These are phyloP conservation scores for Oxyruncus cristatus DNA, from an alignment of 2,113 vertebrate genomes.

Conservation along the genomic window DNA sequence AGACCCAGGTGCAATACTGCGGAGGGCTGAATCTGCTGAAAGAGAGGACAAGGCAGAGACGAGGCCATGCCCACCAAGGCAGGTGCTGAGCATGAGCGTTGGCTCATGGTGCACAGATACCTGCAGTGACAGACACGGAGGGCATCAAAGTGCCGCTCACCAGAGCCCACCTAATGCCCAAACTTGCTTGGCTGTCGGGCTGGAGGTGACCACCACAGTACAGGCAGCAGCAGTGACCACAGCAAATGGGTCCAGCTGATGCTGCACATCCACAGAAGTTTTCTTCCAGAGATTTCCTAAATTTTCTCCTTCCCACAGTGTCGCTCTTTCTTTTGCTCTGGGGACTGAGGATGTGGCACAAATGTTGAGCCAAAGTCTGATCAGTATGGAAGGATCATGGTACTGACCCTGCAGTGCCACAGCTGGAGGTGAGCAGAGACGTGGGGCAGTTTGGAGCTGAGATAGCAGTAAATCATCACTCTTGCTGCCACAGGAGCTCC, in stretches of 20 bases:
- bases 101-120: too few relatives aligned
- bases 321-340: background rate
- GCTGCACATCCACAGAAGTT: too few relatives aligned
- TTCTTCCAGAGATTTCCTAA: too few relatives aligned
- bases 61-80: rapidly evolving
- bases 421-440: background rate
- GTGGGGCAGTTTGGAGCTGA: rapidly evolving
- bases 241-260: background rate
- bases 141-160: background rate
- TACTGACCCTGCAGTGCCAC: rapidly evolving
- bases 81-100: too few relatives aligned
- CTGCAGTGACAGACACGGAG: rapidly evolving
- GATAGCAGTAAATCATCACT: background rate
- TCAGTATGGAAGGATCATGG: rapidly evolving
- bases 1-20: background rate
- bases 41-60: background rate
- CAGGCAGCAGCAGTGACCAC: rapidly evolving
- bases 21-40: background rate
- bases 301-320: background rate
- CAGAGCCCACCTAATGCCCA: background rate
- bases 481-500: background rate
- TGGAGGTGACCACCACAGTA: background rate
- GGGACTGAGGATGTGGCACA: rapidly evolving
- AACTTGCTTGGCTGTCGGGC: background rate
- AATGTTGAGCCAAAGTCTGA: rapidly evolving